Base-by-base conservation (phyloP, 1,140 invertebrate species). In the Pentalonia nigronervosa region DNA sequence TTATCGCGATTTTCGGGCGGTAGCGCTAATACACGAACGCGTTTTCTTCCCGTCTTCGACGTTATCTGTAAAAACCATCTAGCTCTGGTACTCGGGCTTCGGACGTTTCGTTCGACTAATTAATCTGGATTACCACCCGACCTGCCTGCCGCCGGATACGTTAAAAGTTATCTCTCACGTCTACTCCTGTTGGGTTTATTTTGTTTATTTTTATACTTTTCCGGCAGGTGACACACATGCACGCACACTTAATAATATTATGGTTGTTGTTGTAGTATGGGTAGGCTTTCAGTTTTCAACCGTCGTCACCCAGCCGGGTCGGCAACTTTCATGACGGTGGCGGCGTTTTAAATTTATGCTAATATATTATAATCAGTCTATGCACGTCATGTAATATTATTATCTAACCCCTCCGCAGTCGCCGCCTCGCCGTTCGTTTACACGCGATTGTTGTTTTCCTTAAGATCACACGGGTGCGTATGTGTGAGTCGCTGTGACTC, bases 391-490 rank as follows among this genome's bases (percentile, higher is more conserved):
- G 41, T 84, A 84, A 84, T 45, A 41, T 45, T 81, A 81, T 81
- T 84, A 84, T 84, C 83, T 84, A 84, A 86, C 84, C 84, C 84
- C 41, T 45, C 23, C 83, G 50, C 50, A n/a, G 47, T 7, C 50
- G 9, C 23, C 83, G 21, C 34, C 81, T 9, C 36, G 36, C 9
- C 60, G n/a, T n/a, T 83, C 23, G 41, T 14, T 47, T 47, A 86
- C 84, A 86, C 41, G 84, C 84, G 45, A 86, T 86, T 86, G 41
- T 86, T 86, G 41, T 86, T 86, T 86, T 86, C 84, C 45, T 47
- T 30, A 47, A 17, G 84, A 86, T 83, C 76, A 34, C 34, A 36
- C 14, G 30, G 60, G 60, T 30, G 60, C 60, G 60, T 30, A 17
- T n/a, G 60, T 76, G 30, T 76, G 30, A 76, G 60, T 76, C 60